Evolutionary conservation across 2,888 invertebrate genomes (phyloP).

Genomic region (Synanthedon tipuliformis): DNA sequence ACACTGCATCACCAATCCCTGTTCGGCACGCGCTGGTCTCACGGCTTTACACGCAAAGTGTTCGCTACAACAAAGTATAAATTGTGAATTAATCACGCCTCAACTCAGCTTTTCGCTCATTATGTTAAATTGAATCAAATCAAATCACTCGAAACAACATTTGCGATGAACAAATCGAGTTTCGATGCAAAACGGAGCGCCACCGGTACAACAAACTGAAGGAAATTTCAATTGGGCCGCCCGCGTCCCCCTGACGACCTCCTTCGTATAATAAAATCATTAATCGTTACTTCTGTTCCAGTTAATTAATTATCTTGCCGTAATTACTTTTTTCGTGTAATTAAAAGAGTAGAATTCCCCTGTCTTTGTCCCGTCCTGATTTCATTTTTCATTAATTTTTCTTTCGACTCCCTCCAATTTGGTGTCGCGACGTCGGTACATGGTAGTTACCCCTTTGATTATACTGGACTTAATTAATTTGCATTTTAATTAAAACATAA

Average conservation of each 20-base stretch:
- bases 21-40: no score
- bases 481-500: constrained; percentile 65
- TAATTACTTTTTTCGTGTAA: constrained; percentile 72
- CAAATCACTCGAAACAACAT: constrained; percentile 46
- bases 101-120: constrained; percentile 13
- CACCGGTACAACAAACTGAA: constrained; percentile 33
- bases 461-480: constrained; percentile 65
- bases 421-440: constrained; percentile 60
- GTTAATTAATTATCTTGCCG: constrained; percentile 70
- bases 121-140: constrained; percentile 51
- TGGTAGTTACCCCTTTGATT: constrained; percentile 66
- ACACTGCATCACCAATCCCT: no score
- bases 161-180: constrained; percentile 44
- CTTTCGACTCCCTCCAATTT: constrained; percentile 74
- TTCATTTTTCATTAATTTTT: constrained; percentile 71
- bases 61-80: constrained; percentile 3
- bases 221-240: constrained; percentile 58
- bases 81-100: constrained; percentile 10
- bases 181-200: constrained; percentile 46
- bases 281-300: constrained; percentile 71
- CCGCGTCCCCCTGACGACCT: constrained; percentile 51
- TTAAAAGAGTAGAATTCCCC: constrained; percentile 70
- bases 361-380: constrained; percentile 69
- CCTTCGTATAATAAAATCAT: constrained; percentile 70
- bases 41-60: background rate